Conservation (phyloP, 2,113 vertebrate species). For the Malurus cyaneus region DNA sequence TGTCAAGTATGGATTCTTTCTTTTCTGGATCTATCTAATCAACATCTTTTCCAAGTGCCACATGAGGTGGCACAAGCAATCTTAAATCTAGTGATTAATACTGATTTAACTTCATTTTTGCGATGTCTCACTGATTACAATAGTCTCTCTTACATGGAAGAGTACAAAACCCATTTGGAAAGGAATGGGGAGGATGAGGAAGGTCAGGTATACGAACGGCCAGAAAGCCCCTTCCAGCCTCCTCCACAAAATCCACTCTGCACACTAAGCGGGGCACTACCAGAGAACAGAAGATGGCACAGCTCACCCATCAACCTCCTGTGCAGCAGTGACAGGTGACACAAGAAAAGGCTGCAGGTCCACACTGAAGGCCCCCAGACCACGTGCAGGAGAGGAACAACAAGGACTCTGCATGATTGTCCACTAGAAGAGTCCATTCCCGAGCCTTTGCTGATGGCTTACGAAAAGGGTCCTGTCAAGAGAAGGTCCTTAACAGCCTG, state of each 20-base stretch:
- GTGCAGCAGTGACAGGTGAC: neutral
- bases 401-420: fast-evolving
- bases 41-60: neutral
- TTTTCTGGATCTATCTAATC: neutral
- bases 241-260: neutral
- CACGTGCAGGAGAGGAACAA: fast-evolving
- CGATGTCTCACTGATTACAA: neutral
- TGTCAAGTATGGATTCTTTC: neutral
- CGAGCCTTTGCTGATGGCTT: neutral
- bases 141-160: neutral
- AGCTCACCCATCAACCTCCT: neutral
- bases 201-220: neutral
- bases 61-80: neutral
- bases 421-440: neutral
- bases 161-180: neutral
- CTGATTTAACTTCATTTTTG: neutral
- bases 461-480: neutral
- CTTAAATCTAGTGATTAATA: neutral
- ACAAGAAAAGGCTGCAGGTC: neutral
- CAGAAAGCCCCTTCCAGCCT: neutral
- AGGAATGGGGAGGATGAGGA: neutral
- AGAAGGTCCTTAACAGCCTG: neutral
- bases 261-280: fast-evolving
- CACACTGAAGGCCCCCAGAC: fast-evolving
- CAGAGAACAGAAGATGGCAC: neutral